Conservation (phyloP, 2,113 vertebrate genomes). For the Poicephalus meyeri region DNA sequence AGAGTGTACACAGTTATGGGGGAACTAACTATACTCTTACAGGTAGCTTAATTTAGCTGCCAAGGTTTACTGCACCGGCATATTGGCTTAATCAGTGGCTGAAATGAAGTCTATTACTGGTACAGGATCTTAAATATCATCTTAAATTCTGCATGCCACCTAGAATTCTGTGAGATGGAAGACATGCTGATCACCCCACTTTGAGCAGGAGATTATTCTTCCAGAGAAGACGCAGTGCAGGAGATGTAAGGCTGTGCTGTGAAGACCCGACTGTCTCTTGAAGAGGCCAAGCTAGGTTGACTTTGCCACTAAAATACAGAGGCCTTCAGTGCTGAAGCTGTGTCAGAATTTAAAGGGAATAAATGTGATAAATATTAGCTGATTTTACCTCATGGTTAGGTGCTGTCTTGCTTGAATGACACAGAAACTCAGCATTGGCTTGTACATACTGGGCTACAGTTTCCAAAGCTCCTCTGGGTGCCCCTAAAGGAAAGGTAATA, state of each 20-base stretch:
- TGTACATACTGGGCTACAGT: rapidly evolving
- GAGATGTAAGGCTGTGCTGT: rapidly evolving
- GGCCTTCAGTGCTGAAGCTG: not conserved
- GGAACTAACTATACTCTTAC: not conserved
- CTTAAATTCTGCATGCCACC: not conserved
- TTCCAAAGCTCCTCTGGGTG: not conserved
- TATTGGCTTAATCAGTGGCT: not conserved
- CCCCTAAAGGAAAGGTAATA: not conserved
- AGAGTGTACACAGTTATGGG: not conserved
- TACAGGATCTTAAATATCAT: not conserved
- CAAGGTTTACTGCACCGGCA: not conserved
- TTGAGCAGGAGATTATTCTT: not conserved
- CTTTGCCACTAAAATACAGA: not conserved
- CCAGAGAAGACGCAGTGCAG: not conserved
- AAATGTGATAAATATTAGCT: not conserved
- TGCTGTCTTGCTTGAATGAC: not conserved
- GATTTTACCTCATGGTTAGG: not conserved
- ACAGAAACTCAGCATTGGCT: not conserved
- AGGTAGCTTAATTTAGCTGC: not conserved
- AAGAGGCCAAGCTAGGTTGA: not conserved
- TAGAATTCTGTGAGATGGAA: not conserved
- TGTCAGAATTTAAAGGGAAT: not conserved
- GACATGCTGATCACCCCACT: not conserved
- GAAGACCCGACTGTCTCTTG: not conserved
- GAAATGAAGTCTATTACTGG: not conserved